These are phyloP conservation scores for Telmatherina bonti DNA, from an alignment of 2,797 vertebrate genomes.

Conservation along the genomic window DNA sequence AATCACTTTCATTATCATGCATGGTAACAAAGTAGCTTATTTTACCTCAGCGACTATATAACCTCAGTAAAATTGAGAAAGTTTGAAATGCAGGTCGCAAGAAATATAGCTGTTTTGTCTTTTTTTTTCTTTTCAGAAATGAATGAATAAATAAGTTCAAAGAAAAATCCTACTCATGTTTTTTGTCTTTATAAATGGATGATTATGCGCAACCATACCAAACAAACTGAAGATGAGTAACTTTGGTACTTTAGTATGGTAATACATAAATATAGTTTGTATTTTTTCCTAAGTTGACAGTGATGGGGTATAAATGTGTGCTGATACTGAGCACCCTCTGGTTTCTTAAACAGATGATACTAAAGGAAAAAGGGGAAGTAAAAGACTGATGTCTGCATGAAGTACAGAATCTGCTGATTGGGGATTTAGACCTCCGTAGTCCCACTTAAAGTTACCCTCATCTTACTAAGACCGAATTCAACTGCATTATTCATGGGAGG, in stretches of 20 bases:
- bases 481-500: constrained; percentile 79
- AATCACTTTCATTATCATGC: not conserved
- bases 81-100: too few species aligned
- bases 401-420: constrained; percentile 47
- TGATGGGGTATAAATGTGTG: not conserved
- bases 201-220: not conserved
- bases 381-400: constrained; percentile 29
- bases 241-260: not conserved
- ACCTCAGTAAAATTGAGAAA: too few species aligned
- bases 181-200: not conserved
- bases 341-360: constrained; percentile 43
- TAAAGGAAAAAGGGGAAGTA: constrained; percentile 4
- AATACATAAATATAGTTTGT: not conserved
- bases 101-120: too few species aligned
- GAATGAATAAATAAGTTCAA: too few species aligned
- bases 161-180: too few species aligned
- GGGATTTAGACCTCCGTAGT: constrained; percentile 25
- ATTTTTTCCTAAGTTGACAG: constrained; percentile 6
- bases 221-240: not conserved
- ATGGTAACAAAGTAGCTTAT: too few species aligned
- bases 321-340: constrained; percentile 1
- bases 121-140: too few species aligned
- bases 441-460: constrained; percentile 49
- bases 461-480: constrained; percentile 52
- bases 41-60: too few species aligned